Evolutionary conservation across 2,888 invertebrate genomes (phyloP), one percentile per base, ranked within the genome.

Genomic region (Hofmannophila pseudospretella): DNA sequence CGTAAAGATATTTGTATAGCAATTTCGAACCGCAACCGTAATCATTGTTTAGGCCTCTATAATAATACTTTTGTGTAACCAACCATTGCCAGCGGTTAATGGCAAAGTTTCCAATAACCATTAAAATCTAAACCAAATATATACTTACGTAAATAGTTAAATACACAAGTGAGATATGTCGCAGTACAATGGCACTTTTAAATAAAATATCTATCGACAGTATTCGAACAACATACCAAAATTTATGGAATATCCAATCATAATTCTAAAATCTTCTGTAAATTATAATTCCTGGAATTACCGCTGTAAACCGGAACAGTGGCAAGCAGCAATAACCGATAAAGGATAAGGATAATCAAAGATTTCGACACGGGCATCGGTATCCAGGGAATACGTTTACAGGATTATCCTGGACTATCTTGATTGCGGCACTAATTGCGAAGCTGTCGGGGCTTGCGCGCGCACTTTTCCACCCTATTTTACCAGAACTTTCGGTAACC

Each of bases 371-470:
- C 25, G 26, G 32, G 39, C 30, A 19, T 16, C 36, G 34, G 37
- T 40, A 41, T 41, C 49, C 7, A 34, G 66, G 65, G 67, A 66
- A 63, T 60, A 59, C 61, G 54, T 49, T 60, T 47, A 58, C 51
- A 42, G 60, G 64, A 70, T 70, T 69, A 71, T 60, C 60, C 62
- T 47, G 44, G 54, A 54, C 54, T 61, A 72, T 71, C 70, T 70
- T 70, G 70, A 73, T 72, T 70, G 64, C 59, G 50, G 57, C 56
- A 58, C 70, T 76, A 76, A 78, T 76, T 77, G 68, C 58, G 52
- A 54, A 46, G 56, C 19, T 16, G 22, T n/a, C 32, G 25, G 29
- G 22, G 14, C 13, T 41, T 46, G 46, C 47, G 44, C 45, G 47
- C 46, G 51, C 56, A 53, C 53, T 57, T 54, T 57, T 54, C 51